Evolutionary conservation across 2,113 vertebrate species (phyloP).

Genomic region (Leucopsar rothschildi): DNA sequence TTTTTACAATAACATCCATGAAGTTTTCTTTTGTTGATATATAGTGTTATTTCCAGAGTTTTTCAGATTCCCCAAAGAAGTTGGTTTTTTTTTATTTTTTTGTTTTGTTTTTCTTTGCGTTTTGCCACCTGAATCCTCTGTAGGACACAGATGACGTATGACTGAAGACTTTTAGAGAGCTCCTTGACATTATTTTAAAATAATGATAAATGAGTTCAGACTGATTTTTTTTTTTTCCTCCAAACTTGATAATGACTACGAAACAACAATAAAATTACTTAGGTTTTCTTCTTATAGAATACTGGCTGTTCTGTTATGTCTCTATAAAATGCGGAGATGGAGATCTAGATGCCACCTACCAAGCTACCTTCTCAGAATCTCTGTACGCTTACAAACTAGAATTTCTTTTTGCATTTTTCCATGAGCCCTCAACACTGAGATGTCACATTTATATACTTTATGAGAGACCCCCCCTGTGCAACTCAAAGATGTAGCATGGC

Average conservation of each 20-base stretch:
- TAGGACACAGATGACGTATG: not conserved
- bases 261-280: not conserved
- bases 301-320: not conserved
- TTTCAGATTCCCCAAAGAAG: not conserved
- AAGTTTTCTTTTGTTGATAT: not conserved
- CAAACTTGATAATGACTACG: not conserved
- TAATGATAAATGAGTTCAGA: not conserved
- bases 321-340: not conserved
- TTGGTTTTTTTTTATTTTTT: not conserved
- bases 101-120: not conserved
- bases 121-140: not conserved
- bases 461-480: not conserved
- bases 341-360: not conserved
- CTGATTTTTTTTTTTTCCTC: not conserved
- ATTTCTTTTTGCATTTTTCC: not conserved
- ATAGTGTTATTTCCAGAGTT: not conserved
- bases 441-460: not conserved
- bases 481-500: not conserved
- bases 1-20: not conserved
- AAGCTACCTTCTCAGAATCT: not conserved
- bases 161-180: not conserved
- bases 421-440: rapidly evolving
- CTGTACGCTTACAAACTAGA: not conserved
- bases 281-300: not conserved
- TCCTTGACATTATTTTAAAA: slow-evolving; percentile 7